Base-by-base conservation (phyloP, 2,797 vertebrate genomes). In the Cossypha dichroa region DNA sequence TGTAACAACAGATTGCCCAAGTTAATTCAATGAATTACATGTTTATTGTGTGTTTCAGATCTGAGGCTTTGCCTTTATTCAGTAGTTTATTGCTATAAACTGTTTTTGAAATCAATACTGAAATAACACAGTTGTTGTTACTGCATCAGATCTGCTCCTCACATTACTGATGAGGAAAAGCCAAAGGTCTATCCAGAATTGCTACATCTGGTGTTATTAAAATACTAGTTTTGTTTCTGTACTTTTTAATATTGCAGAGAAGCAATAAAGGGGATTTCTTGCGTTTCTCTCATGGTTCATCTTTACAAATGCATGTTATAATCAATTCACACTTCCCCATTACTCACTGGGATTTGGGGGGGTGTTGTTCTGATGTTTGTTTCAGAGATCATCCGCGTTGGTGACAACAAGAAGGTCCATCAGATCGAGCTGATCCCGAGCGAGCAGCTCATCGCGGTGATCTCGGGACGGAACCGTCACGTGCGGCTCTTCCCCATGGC, bases 351-450 rank as follows among this genome's bases (percentile, higher is more conserved):
- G 33, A 41, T 90, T 68, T 29, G 4, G 3, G 25, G 40, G 33
- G 40, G 11, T 11, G 23, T 49, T 76, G 85, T 33, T 70, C n/a
- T 33, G 28, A 7, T 84, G 59, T 46, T 60, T 49, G 90, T 92
- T 85, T 31, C 96, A 99, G 99, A 99, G 97, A 99, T 99, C 69
- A 98, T 99, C 95, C 98, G 99, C 55, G 98, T 99, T 88, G 99
- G 99, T 60, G 99, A 99, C 97, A 99, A 99, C 94, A 99, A 99
- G 97, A 99, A 99, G 98, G 98, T 99, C 80, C 98, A 99, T 97
- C 99, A 99, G 95, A 98, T 99, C 26, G 99, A 99, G 96, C 98
- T 99, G 73, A 99, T 99, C 76, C 98, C 98, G 14, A 98, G 98
- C 31, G 99, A 99, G 88, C 99, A 99, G 97, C 98, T 99, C 75